Base-by-base conservation (phyloP, 2,888 invertebrate species). In the Clunio marinus region DNA sequence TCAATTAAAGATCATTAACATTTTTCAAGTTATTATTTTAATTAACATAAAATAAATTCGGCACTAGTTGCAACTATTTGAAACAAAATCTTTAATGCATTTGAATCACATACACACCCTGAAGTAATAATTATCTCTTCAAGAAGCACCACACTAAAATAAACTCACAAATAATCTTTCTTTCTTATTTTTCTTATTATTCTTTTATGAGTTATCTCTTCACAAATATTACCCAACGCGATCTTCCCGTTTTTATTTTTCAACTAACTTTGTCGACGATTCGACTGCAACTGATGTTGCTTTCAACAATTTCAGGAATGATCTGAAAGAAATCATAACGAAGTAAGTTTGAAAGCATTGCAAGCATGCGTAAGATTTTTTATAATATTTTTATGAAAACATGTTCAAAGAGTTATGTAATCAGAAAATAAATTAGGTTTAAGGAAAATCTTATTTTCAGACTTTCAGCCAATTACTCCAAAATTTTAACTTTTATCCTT, bases 121-220 rank as follows among this genome's bases (percentile, higher is more conserved):
- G 15, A 41, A 41, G n/a, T n/a, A n/a, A 41, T 41, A 41, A 41
- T 41, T 41, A 41, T 41, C 41, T 41, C 41, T 41, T 41, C 41
- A 15, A 13, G 10, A 41, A 41, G n/a, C n/a, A 41, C 41, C 41
- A 41, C 51, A 32, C 5, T 7, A 51, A 51, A 51, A 51, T 17
- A 51, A 5, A 51, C 3, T 41, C 41, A 41, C 3, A n/a, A n/a
- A n/a, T n/a, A 41, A 41, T n/a, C 10, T 41, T 15, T 41, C 10
- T 15, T 41, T 51, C 22, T 20, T 51, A 8, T 51, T 51, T 51
- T 51, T 51, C 51, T 51, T 51, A 22, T 20, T 51, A 4, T 22
- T 51, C 15, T 45, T n/a, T 45, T 13, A 45, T 20, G 20, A 51
- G 10, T 51, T 51, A 51, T 51, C 51, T 51, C 5, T 51, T 51